phyloP scores from a whole-genome alignment of 2,888 invertebrate genomes.

The Molanna angustata region DNA sequence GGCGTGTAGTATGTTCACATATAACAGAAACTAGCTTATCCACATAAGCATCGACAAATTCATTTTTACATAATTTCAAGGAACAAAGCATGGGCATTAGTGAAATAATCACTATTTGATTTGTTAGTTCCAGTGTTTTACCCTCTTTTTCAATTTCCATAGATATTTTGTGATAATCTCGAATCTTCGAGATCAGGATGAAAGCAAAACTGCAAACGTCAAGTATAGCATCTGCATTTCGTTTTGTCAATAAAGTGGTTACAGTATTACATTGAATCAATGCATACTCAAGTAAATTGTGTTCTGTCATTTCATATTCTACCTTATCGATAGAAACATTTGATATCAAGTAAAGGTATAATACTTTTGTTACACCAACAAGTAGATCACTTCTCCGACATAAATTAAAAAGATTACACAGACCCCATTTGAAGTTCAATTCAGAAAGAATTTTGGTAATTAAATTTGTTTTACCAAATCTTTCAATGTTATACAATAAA shows the following conservation, averaged over 20 bases:
- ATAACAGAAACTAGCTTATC: conserved; percentile 60
- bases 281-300: conserved; percentile 40
- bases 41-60: conserved; percentile 58
- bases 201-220: conserved; percentile 42
- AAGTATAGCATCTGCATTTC: conserved; percentile 40
- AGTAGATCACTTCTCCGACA: conserved; percentile 49
- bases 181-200: conserved; percentile 43
- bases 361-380: conserved; percentile 49
- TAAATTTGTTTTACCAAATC: conserved; percentile 43
- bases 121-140: conserved; percentile 48
- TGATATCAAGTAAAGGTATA: conserved; percentile 47
- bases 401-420: conserved; percentile 44
- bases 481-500: conserved; percentile 52
- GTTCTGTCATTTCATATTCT: conserved; percentile 40
- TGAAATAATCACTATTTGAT: conserved; percentile 60
- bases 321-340: conserved; percentile 44
- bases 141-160: conserved; percentile 38
- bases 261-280: conserved; percentile 25
- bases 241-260: conserved; percentile 40
- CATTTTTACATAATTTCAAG: conserved; percentile 37
- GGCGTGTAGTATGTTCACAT: conserved; percentile 61
- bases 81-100: conserved; percentile 60
- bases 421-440: conserved; percentile 42
- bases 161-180: conserved; percentile 35
- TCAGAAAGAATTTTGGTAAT: conserved; percentile 42